Evolutionary conservation across 2,797 vertebrate genomes (phyloP).

Genomic region (Prunella strophiata): DNA sequence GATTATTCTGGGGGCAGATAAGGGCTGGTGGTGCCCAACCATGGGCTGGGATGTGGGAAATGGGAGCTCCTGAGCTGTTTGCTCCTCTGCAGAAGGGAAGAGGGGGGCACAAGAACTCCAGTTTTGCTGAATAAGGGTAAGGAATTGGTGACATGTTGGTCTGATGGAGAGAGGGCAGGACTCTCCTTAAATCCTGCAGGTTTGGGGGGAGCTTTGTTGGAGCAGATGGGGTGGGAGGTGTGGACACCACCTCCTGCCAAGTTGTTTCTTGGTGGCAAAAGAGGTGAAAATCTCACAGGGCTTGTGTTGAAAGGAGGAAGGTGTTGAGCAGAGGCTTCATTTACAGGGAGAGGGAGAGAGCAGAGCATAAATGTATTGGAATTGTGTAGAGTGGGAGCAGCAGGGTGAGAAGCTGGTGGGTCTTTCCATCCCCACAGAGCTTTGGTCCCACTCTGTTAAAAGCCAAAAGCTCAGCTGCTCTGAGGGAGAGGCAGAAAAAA

Average conservation of each 20-base stretch:
- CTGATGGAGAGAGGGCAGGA: neutral
- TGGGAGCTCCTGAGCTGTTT: neutral
- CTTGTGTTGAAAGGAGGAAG: neutral
- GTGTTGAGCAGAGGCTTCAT: neutral
- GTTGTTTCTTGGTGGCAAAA: neutral
- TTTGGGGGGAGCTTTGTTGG: neutral
- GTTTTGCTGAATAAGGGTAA: neutral
- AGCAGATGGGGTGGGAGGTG: neutral
- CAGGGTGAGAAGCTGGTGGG: neutral
- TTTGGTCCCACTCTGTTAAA: neutral
- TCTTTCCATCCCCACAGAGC: fast-evolving
- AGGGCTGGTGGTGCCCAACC: neutral
- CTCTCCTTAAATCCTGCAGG: neutral
- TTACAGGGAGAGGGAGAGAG: neutral
- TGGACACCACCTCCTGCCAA: neutral
- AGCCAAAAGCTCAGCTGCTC: neutral
- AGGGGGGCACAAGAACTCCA: too few species aligned
- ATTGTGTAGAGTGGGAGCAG: fast-evolving
- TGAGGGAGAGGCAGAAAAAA: neutral
- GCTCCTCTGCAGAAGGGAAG: neutral
- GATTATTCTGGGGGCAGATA: neutral
- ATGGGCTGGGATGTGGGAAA: neutral
- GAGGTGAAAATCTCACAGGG: neutral
- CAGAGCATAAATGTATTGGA: fast-evolving
- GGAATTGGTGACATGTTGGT: neutral